These are phyloP conservation scores for Lagopus muta DNA, from an alignment of 2,113 vertebrate species.

Conservation along the genomic window DNA sequence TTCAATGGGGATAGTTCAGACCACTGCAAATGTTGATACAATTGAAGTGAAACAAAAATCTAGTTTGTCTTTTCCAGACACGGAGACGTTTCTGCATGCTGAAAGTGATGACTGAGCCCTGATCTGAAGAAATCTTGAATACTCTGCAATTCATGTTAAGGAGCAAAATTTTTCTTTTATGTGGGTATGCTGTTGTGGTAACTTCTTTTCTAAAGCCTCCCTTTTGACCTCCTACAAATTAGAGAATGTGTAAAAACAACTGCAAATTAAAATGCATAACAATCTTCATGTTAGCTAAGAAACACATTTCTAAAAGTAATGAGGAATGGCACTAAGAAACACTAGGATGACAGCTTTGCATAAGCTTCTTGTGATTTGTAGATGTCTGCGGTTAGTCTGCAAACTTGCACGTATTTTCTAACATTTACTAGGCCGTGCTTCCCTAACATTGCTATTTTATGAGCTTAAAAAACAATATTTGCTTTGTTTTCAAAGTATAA, in stretches of 20 bases:
- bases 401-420: neutral
- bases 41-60: slow-evolving; percentile 51
- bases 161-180: slow-evolving; percentile 41
- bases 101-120: slow-evolving; percentile 27
- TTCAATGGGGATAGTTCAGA: slow-evolving; percentile 26
- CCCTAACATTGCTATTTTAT: neutral
- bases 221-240: slow-evolving; percentile 59
- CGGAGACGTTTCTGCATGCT: slow-evolving; percentile 45
- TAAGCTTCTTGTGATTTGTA: neutral
- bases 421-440: neutral
- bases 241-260: slow-evolving; percentile 20
- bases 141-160: neutral
- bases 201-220: slow-evolving; percentile 49
- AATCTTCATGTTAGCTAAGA: neutral
- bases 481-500: neutral
- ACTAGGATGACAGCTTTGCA: neutral
- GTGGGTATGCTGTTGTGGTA: neutral
- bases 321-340: neutral
- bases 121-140: slow-evolving; percentile 25
- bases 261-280: slow-evolving; percentile 23
- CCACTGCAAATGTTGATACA: slow-evolving; percentile 27
- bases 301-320: slow-evolving; percentile 35
- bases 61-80: slow-evolving; percentile 44
- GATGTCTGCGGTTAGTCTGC: neutral
- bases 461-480: neutral